Base-by-base conservation (phyloP, 2,113 vertebrate genomes). In the Epinephelus cyanopodus region DNA sequence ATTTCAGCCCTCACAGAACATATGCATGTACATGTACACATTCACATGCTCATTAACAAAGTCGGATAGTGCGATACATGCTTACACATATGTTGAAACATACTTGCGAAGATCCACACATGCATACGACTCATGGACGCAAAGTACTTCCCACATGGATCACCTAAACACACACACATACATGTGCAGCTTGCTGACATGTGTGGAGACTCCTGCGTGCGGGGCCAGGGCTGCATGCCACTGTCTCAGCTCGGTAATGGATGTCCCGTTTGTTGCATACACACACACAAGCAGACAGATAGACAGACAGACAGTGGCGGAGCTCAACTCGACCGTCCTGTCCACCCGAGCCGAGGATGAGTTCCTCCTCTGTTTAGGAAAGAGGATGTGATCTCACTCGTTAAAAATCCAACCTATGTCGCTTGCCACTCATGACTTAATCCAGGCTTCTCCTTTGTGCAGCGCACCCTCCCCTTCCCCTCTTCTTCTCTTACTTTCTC, bases 341-440 rank as follows among this genome's bases (percentile, higher is more conserved):
- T 91, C 73, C 91, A 71, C 83, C 86, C 91, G 85, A 95, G 91
- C 85, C 91, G 85, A 95, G 91, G 84, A 95, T 85, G 92, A 94
- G 95, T 94, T 96, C 95, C 94, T 95, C 85, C 94, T 95, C 96
- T 96, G 96, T 93, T 94, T 92, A 74, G 95, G 94, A 92, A 93
- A 95, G 85, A 97, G 97, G 97, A 97, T 97, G 91, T 98, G 97
- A 98, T 96, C 95, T 98, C 97, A 98, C 95, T 94, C 61, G 82
- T 77, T 91, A 97, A 95, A 96, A 96, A 97, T 98, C 93, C 93
- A 95, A 96, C 95, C 95, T 96, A 96, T 96, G 95, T 96, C 95
- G 95, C 97, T 96, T 95, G 95, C 96, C 91, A 88, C 93, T 96
- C 94, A 92, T 93, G 93, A 95, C 94, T 96, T 96, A 96, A 96